Evolutionary conservation across 2,888 invertebrate genomes (phyloP).

Genomic region (Antheraea assamensis): DNA sequence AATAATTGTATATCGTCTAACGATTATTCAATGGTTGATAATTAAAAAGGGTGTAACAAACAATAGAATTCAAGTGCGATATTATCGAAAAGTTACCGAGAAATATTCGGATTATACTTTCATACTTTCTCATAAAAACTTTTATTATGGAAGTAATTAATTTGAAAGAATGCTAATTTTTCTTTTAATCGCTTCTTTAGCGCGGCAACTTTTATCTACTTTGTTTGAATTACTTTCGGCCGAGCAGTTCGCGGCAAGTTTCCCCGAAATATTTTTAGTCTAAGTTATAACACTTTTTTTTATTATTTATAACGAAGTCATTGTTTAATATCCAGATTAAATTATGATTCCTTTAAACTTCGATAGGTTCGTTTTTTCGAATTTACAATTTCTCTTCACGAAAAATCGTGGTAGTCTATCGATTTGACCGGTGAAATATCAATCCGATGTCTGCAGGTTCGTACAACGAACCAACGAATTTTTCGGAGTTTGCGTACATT

Average conservation of each 20-base stretch:
- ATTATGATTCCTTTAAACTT: conserved; percentile 21
- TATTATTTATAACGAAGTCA: conserved; percentile 47
- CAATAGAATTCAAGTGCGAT: conserved; percentile 39
- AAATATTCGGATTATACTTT: conserved; percentile 60
- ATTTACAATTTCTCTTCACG: neutral
- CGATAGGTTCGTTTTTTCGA: neutral
- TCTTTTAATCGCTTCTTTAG: conserved; percentile 79
- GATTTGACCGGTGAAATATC: no score
- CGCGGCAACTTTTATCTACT: conserved; percentile 79
- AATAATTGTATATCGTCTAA: neutral
- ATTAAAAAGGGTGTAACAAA: conserved; percentile 25
- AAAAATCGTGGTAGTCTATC: no score
- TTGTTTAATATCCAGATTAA: conserved; percentile 32
- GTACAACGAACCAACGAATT: no score
- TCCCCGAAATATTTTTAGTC: conserved; percentile 57
- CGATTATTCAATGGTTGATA: conserved; percentile 13
- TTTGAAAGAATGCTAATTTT: conserved; percentile 80
- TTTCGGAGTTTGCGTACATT: no score
- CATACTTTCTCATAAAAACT: conserved; percentile 67
- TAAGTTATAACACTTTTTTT: conserved; percentile 51
- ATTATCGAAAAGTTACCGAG: conserved; percentile 42
- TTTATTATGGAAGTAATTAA: conserved; percentile 78
- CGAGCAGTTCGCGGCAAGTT: conserved; percentile 66
- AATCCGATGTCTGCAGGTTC: no score
- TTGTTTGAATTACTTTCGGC: conserved; percentile 78